Evolutionary conservation across 30 jellyfish, hydroid and myxozoan species (phyloP), one percentile per base, ranked within the genome.

Genomic region (Hydra vulgaris): DNA sequence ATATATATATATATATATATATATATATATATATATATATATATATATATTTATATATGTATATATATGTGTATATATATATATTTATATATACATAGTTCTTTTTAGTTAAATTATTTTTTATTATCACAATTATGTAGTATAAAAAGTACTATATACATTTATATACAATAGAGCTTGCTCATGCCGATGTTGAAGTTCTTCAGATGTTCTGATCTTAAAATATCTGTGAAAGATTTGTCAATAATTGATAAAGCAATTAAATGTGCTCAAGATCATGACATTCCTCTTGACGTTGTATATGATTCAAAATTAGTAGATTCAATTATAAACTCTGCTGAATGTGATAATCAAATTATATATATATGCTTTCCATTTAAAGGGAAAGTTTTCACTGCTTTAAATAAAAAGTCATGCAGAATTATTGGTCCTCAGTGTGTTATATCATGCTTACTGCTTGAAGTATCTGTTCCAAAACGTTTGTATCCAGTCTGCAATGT

Each of bases 361-460:
- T 80, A 80, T 25, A 88, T 91, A 53, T 86, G 95, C 54, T 94
- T 77, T 82, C 53, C 95, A 0, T 86, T 91, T 70, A 89, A 91
- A 83, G 96, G 95, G 12, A 74, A 83, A 8, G 54, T 75, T n/a
- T 86, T 91, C 25, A 89, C 86, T 52, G 61, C 25, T 15, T 53
- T 91, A 17, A 83, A 86, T 52, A 74, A 74, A 76, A 74, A 76
- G 7, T 68, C 87, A 0, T 70, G 73, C 70, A 78, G 92, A 67
- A 86, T 91, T 8, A 86, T 86, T 70, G 98, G 98, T 26, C 98
- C 98, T 19, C 77, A 52, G 70, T 91, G 98, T 68, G 88, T 91
- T 23, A 3, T 83, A 52, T 15, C 87, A 0, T 91, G 98, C 74
- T 40, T 86, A 23, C 70, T 84, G 70, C 27, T 71, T n/a, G 73